Conservation (phyloP, 1,140 invertebrate genomes). For the Zaprionus lachaisei region DNA sequence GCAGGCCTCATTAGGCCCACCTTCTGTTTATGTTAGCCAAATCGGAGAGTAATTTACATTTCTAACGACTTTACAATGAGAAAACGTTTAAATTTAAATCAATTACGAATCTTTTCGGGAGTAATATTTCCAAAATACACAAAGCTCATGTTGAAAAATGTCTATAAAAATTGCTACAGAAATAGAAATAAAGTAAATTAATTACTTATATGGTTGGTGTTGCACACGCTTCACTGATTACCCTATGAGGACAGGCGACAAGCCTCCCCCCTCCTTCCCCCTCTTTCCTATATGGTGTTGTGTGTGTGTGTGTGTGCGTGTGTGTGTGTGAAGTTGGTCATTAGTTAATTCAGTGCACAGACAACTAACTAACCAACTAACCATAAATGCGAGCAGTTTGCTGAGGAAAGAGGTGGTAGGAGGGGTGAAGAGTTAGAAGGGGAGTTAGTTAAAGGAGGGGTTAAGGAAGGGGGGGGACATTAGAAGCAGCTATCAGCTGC, state of each 20-base stretch:
- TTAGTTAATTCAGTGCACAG: slow-evolving; percentile 77
- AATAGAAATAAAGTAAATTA: slow-evolving; percentile 60
- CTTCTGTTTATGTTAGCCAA: too few species aligned
- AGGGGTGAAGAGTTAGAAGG: not conserved
- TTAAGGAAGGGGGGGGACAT: slow-evolving; percentile 3
- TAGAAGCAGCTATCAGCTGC: slow-evolving; percentile 37
- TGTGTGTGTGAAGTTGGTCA: slow-evolving; percentile 58
- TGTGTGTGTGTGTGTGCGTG: not conserved
- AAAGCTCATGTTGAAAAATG: slow-evolving; percentile 11
- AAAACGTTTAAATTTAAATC: not conserved
- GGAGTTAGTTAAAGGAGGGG: not conserved
- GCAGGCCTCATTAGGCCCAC: too few species aligned
- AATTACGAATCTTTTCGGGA: not conserved
- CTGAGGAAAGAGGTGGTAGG: not conserved
- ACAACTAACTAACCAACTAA: slow-evolving; percentile 68
- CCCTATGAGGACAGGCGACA: slow-evolving; percentile 31
- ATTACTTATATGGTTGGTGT: slow-evolving; percentile 44
- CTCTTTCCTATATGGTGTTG: not conserved
- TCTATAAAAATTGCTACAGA: slow-evolving; percentile 11
- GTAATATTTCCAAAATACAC: not conserved
- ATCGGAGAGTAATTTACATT: not conserved
- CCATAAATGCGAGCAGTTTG: slow-evolving; percentile 63
- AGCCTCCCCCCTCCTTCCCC: not conserved
- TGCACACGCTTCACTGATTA: slow-evolving; percentile 46
- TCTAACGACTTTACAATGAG: not conserved